A percentile compares a stretch with the other conserved stretches of the same genome.
Conservation (phyloP, 2,113 vertebrate species). For the Litocranius walleri region DNA sequence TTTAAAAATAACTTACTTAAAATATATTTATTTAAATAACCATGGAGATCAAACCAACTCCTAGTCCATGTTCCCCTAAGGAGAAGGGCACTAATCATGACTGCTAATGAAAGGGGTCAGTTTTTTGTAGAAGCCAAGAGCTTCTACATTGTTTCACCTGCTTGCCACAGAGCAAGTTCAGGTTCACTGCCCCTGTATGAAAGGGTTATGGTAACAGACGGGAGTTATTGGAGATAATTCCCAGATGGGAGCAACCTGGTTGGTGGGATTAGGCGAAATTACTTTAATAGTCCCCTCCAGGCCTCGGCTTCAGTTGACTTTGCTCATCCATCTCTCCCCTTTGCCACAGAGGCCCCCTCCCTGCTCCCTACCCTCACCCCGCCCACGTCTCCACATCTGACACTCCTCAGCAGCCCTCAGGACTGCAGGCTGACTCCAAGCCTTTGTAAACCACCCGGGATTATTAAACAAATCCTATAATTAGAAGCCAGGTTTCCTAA, state of each 20-base stretch:
- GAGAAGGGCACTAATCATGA: background rate
- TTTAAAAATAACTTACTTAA: background rate
- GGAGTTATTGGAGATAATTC: background rate
- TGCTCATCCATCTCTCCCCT: background rate
- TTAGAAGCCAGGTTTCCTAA: constrained; percentile 84
- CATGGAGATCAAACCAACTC: background rate
- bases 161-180: background rate
- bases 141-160: background rate
- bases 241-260: background rate
- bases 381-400: background rate
- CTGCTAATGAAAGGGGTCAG: background rate
- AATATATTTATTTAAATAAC: background rate
- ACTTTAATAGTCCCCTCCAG: background rate
- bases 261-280: background rate
- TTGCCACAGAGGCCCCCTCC: background rate
- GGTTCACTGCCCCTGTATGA: background rate
- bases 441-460: constrained; percentile 56
- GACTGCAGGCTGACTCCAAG: constrained; percentile 45
- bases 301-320: background rate
- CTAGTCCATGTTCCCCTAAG: background rate
- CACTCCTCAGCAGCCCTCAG: background rate
- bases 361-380: background rate
- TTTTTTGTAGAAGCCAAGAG: background rate
- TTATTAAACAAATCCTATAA: constrained; percentile 85
- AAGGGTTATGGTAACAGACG: background rate